Evolutionary conservation across 2,888 invertebrate genomes (phyloP), one percentile per base, ranked within the genome.

Genomic region (Chloroclystis v-ata): DNA sequence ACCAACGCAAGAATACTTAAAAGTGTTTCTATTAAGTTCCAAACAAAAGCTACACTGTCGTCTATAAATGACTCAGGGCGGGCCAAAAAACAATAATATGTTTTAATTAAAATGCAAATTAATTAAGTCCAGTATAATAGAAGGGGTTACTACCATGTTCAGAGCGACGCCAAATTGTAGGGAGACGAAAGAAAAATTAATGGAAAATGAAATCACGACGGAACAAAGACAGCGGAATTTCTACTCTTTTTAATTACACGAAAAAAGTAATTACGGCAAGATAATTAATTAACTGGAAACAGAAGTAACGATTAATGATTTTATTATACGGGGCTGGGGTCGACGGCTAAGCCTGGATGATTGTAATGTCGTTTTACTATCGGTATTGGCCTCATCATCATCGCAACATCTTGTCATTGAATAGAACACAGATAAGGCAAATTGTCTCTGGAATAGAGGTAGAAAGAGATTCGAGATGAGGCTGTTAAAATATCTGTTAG

Each of bases 271-370:
- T 87, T 86, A 87, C 81, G 78, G 75, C 84, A 83, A 84, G 86
- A 86, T 87, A 87, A 87, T 87, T 86, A 87, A 87, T 87, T 87
- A 87, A 87, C 85, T 86, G 85, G 82, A 86, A 59, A 86, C 86
- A 85, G 86, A 86, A 87, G 86, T 86, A 85, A 86, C 86, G 84
- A 86, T 87, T 86, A 87, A 87, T 87, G 87, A 86, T 87, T 87
- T 86, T 87, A 87, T 86, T 87, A 86, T 86, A 85, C 86, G 82
- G 78, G 53, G 79, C 20, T 2, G 78, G 84, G 84, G 82, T 79
- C 65, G 76, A n/a, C 78, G 78, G 73, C 67, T 74, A 73, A n/a
- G 43, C 33, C 43, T 40, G 37, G 48, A 7, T 16, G 41, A n/a
- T 16, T 32, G 13, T 29, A 12, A 43, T 11, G 29, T 28, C 12